phyloP scores from a whole-genome alignment of 2,888 invertebrate species.

The Hedychridium roseum region DNA sequence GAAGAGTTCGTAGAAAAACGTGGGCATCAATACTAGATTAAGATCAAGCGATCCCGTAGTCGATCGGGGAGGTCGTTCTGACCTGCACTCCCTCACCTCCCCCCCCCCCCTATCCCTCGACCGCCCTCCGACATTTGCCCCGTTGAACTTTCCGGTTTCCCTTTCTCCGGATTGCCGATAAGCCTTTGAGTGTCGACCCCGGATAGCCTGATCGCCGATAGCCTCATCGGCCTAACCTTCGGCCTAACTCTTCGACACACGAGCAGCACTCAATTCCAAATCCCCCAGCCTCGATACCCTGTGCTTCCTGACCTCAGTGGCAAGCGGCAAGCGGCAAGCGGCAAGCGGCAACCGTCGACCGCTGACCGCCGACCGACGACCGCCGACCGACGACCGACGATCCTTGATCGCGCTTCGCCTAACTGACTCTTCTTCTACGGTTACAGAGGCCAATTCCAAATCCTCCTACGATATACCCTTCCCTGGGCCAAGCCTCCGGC shows the following conservation, averaged over 20 bases:
- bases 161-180: slow-evolving; percentile 47
- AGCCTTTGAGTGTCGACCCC: slow-evolving; percentile 47
- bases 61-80: slow-evolving; percentile 21
- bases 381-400: too few relatives aligned
- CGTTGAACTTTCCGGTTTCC: slow-evolving; percentile 35
- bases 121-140: slow-evolving; percentile 17
- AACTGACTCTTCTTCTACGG: too few relatives aligned
- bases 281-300: too few relatives aligned
- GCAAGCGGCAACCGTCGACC: too few relatives aligned
- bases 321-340: too few relatives aligned
- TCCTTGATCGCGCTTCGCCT: too few relatives aligned
- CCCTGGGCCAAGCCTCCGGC: slow-evolving; percentile 10
- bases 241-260: slow-evolving; percentile 27
- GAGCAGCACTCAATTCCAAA: slow-evolving; percentile 47
- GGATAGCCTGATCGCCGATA: slow-evolving; percentile 54
- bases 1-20: slow-evolving; percentile 13
- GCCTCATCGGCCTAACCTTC: slow-evolving; percentile 42
- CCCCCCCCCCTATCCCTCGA: slow-evolving; percentile 4
- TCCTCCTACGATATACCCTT: neutral
- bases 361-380: too few relatives aligned
- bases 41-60: slow-evolving; percentile 35
- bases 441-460: neutral
- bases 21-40: slow-evolving; percentile 32
- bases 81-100: neutral
- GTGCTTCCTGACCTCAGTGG: too few relatives aligned